phyloP scores from a whole-genome alignment of 92 coral and sea anemone genomes.

The Diadumene lineata region DNA sequence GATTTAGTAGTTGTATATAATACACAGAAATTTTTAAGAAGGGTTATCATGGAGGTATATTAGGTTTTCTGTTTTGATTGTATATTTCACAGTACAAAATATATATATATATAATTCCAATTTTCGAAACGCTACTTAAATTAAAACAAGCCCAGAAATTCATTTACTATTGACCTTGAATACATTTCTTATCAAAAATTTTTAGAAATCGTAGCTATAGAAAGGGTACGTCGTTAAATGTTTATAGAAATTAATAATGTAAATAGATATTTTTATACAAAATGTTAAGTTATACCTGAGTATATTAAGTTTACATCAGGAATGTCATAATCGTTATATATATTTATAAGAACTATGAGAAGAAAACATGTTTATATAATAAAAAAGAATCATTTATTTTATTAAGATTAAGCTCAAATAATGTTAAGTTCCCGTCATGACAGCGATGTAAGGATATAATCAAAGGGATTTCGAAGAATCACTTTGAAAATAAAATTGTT shows the following conservation, averaged over 20 bases:
- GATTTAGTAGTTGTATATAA: no score
- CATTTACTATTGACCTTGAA: conserved; percentile 2
- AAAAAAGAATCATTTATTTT: conserved; percentile 35
- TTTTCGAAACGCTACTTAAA: no score
- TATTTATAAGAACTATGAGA: conserved; percentile 37
- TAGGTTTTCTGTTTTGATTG: no score
- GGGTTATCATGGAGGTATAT: no score
- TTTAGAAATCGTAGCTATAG: neutral
- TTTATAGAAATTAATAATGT: conserved; percentile 27
- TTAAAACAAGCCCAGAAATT: no score
- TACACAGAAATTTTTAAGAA: no score
- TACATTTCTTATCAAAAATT: neutral
- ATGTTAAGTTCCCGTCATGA: neutral
- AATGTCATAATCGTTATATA: conserved; percentile 33
- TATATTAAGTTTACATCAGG: conserved; percentile 34
- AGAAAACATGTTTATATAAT: conserved; percentile 10
- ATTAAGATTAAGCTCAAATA: conserved; percentile 12
- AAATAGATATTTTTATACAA: conserved; percentile 35
- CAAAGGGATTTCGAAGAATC: conserved; percentile 2
- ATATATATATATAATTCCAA: no score
- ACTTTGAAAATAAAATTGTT: neutral
- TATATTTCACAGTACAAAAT: no score
- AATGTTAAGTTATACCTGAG: conserved; percentile 44
- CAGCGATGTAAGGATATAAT: neutral
- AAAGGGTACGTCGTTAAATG: neutral